Conservation (phyloP, 2,113 vertebrate genomes). For the Rhagologus leucostigma region DNA sequence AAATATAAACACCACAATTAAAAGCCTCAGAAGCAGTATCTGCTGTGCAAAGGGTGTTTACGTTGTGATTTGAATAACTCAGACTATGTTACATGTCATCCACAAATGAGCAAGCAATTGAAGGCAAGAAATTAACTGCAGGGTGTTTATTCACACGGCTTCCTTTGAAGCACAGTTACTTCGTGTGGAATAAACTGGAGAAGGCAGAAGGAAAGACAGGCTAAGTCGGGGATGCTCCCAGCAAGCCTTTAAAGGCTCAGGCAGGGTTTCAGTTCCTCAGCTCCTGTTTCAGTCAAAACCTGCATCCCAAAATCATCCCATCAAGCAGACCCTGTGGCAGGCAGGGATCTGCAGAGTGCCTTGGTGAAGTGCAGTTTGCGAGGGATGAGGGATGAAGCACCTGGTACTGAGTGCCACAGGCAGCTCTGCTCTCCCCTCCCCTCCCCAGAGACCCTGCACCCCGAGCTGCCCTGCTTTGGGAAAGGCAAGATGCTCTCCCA, state of each 20-base stretch:
- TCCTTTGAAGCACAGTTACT: constrained; percentile 60
- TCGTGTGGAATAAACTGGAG: not conserved
- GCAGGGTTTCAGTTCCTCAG: not conserved
- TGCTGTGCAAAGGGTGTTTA: constrained; percentile 13
- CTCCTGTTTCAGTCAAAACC: not conserved
- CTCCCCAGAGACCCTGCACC: not conserved
- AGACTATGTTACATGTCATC: not conserved
- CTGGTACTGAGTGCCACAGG: not conserved
- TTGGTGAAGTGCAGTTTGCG: not conserved
- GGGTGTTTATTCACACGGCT: constrained; percentile 50
- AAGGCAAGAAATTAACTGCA: constrained; percentile 63
- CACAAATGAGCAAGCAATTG: constrained; percentile 45
- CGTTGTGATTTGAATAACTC: not conserved
- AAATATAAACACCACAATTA: constrained; percentile 50
- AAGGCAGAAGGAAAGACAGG: not conserved
- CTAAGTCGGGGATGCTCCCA: not conserved
- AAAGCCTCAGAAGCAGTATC: constrained; percentile 28
- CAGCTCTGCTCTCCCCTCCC: not conserved
- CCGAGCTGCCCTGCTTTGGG: not conserved
- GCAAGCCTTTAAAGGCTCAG: not conserved
- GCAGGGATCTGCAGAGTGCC: not conserved
- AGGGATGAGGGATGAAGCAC: not conserved
- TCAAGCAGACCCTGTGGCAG: not conserved
- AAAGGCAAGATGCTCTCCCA: not conserved
- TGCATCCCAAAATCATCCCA: not conserved